Percentiles rank a stretch among this genome's conserved stretches.
Evolutionary conservation across 92 coral and sea anemone genomes (phyloP).

Genomic region (Phenganax marumi): DNA sequence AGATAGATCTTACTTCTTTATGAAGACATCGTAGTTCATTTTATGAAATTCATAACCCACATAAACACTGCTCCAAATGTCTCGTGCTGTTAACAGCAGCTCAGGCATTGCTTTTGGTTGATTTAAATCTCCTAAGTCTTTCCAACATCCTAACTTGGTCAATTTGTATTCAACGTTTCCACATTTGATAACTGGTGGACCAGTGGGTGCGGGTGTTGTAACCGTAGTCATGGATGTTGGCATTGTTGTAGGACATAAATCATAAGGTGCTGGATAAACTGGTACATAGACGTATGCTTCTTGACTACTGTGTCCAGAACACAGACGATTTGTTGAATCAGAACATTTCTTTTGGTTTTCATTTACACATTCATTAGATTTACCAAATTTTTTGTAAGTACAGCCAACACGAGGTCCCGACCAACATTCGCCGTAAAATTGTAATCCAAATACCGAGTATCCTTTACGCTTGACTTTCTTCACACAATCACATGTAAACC

Average conservation of each 20-base stretch:
- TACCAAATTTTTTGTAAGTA: conserved; percentile 25
- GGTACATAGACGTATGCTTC: conserved; percentile 32
- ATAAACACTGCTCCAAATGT: conserved; percentile 6
- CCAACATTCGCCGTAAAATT: conserved; percentile 39
- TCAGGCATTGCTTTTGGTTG: conserved; percentile 18
- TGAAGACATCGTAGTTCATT: conserved; percentile 1
- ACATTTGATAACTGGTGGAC: conserved; percentile 2
- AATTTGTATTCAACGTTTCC: conserved; percentile 11
- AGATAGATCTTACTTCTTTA: conserved; percentile 3
- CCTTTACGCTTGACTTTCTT: not conserved
- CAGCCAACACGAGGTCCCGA: conserved; percentile 36
- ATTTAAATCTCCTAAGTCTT: conserved; percentile 6
- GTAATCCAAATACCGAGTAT: conserved; percentile 38
- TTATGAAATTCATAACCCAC: conserved; percentile 23
- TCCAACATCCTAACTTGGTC: conserved; percentile 25
- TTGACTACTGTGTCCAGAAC: conserved; percentile 14
- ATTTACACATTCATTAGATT: conserved; percentile 22
- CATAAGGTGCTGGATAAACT: conserved; percentile 20
- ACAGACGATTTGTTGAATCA: conserved; percentile 7
- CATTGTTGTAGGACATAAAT: not conserved
- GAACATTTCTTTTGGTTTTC: conserved; percentile 7
- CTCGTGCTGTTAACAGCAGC: conserved; percentile 33
- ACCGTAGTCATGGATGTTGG: conserved; percentile 30
- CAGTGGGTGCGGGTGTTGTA: not conserved
- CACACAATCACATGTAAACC: conserved; percentile 35